Evolutionary conservation across 2,888 invertebrate genomes (phyloP).

Genomic region (Schrankia costaestrigalis): DNA sequence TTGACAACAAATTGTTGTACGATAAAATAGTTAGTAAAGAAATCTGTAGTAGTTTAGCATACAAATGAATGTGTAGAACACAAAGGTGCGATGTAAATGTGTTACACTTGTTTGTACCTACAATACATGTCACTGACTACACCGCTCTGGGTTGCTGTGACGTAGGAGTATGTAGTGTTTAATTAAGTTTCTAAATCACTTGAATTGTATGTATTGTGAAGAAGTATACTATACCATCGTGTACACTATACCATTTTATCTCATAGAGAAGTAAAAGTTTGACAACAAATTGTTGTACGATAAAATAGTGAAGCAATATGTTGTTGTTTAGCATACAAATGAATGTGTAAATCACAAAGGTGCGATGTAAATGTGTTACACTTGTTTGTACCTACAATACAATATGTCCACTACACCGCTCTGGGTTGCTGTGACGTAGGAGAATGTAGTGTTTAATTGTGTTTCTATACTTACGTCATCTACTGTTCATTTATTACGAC

Average conservation of each 20-base stretch:
- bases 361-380: slow-evolving; percentile 59
- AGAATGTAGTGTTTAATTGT: slow-evolving; percentile 6
- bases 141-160: too few species aligned
- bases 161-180: too few species aligned
- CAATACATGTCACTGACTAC: too few species aligned
- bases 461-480: too few species aligned
- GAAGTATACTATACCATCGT: too few species aligned
- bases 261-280: too few species aligned
- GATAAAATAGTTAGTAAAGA: slow-evolving; percentile 45
- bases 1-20: slow-evolving; percentile 29
- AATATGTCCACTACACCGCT: slow-evolving; percentile 31
- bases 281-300: slow-evolving; percentile 33
- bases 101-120: too few species aligned
- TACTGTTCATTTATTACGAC: too few species aligned
- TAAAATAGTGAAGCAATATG: slow-evolving; percentile 49
- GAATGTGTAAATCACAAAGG: slow-evolving; percentile 60
- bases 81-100: too few species aligned
- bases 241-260: too few species aligned
- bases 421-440: slow-evolving; percentile 8
- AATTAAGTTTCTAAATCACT: too few species aligned
- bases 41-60: slow-evolving; percentile 38
- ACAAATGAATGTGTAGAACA: slow-evolving; percentile 49
- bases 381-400: slow-evolving; percentile 50
- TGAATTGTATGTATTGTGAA: too few species aligned
- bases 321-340: slow-evolving; percentile 34